Percentiles rank a stretch among this genome's conserved stretches.
Evolutionary conservation across 2,797 vertebrate species (phyloP).

Genomic region (Acipenser oxyrinchus): DNA sequence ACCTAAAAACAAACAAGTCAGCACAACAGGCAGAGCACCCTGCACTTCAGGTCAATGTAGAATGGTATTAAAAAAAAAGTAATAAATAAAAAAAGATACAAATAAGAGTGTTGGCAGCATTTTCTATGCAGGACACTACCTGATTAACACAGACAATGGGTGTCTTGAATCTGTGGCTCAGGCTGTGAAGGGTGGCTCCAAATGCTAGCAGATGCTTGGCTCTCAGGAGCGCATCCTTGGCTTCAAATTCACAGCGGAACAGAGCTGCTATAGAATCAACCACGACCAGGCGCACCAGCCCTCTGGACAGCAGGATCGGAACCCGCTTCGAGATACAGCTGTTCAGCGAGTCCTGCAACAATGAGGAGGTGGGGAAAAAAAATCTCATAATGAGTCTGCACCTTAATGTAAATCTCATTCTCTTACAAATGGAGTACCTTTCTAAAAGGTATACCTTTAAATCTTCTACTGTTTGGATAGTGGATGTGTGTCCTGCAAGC

Average conservation of each 20-base stretch:
- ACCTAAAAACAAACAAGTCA: slow-evolving; percentile 53
- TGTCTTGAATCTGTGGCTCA: slow-evolving; percentile 62
- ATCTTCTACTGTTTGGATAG: background rate
- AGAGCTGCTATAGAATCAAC: slow-evolving; percentile 84
- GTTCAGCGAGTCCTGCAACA: slow-evolving; percentile 60
- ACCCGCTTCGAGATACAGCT: slow-evolving; percentile 64
- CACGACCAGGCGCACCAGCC: slow-evolving; percentile 69
- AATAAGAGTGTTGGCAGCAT: background rate
- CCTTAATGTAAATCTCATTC: no score
- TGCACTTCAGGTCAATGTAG: background rate
- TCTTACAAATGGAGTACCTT: no score
- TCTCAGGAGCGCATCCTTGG: slow-evolving; percentile 47
- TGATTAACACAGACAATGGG: slow-evolving; percentile 84
- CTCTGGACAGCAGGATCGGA: slow-evolving; percentile 60
- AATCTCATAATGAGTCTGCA: background rate
- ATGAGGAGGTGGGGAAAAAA: background rate
- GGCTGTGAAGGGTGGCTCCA: slow-evolving; percentile 57
- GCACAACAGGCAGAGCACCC: background rate
- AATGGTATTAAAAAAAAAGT: background rate
- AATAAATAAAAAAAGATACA: no score
- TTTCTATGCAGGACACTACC: slow-evolving; percentile 46
- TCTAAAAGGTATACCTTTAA: background rate
- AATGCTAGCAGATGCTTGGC: slow-evolving; percentile 64
- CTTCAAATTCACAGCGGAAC: slow-evolving; percentile 74
- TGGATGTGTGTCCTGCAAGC: no score